Conservation (phyloP, 2,888 invertebrate genomes). For the Hypselothyrea guttata region DNA sequence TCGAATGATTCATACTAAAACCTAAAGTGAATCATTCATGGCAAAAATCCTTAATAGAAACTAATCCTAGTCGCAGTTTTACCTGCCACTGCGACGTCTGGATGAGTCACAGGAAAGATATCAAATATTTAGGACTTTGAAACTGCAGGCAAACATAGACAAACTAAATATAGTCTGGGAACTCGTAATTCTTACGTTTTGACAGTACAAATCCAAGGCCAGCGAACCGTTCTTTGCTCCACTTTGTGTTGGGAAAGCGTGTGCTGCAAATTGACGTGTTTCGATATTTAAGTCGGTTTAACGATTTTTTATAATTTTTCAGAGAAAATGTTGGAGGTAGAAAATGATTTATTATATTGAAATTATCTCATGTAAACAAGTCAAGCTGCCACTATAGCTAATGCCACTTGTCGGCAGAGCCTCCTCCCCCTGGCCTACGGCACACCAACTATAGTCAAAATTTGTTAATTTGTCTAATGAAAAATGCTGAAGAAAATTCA, state of each 20-base stretch:
- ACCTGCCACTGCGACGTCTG: constrained; percentile 4
- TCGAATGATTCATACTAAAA: constrained; percentile 8
- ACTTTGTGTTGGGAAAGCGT: constrained; percentile 13
- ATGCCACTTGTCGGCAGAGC: constrained; percentile 70
- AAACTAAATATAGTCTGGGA: constrained; percentile 11
- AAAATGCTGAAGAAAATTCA: constrained; percentile 51
- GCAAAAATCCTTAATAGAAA: constrained; percentile 13
- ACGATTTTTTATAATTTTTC: constrained; percentile 12
- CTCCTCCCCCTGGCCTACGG: constrained; percentile 3
- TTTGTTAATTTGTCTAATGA: constrained; percentile 79
- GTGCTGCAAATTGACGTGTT: constrained; percentile 8
- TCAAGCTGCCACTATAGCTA: constrained; percentile 75
- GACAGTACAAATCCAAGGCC: constrained; percentile 53
- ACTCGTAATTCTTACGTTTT: constrained; percentile 42
- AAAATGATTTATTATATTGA: constrained; percentile 77
- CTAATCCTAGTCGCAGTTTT: neutral
- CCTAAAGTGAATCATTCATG: constrained; percentile 16
- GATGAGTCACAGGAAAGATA: constrained; percentile 18
- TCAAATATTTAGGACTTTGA: constrained; percentile 19
- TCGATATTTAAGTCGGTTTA: neutral
- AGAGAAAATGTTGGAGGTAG: constrained; percentile 33
- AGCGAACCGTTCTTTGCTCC: constrained; percentile 13
- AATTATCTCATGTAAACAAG: constrained; percentile 81
- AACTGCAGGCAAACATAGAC: neutral
- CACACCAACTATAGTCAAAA: constrained; percentile 20